Percentiles rank a stretch among this genome's conserved stretches.
phyloP scores from a whole-genome alignment of 30 jellyfish, hydroid and myxozoan genomes.

The Aurelia sp. region DNA sequence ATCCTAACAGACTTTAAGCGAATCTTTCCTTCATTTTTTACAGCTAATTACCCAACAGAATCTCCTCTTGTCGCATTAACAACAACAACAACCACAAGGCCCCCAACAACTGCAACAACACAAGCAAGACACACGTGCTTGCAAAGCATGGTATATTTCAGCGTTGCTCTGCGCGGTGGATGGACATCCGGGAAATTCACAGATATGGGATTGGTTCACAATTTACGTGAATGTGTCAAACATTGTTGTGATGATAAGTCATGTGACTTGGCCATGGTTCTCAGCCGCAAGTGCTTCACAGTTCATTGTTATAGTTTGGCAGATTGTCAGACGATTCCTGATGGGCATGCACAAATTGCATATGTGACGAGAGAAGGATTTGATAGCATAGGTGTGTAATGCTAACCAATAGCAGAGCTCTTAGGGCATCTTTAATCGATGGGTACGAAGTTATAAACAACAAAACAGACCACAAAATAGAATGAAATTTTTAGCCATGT shows the following conservation, averaged over 20 bases:
- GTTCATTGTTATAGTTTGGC: constrained; percentile 91
- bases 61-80: constrained; percentile 69
- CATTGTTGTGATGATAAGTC: constrained; percentile 95
- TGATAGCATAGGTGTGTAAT: constrained; percentile 61
- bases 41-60: constrained; percentile 68
- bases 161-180: constrained; percentile 97
- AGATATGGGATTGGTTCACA: constrained; percentile 92
- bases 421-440: too few relatives aligned
- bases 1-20: too few relatives aligned
- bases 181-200: constrained; percentile 98
- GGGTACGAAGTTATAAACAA: too few relatives aligned
- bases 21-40: background rate
- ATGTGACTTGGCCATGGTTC: constrained; percentile 97
- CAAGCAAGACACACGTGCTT: constrained; percentile 79
- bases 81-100: constrained; percentile 56
- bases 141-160: constrained; percentile 94
- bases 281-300: constrained; percentile 91
- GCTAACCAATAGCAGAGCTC: background rate
- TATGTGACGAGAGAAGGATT: constrained; percentile 87
- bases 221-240: constrained; percentile 85
- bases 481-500: too few relatives aligned
- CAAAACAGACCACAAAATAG: too few relatives aligned
- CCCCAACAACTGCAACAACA: constrained; percentile 81
- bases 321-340: constrained; percentile 94
- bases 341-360: constrained; percentile 99